These are phyloP conservation scores for Oeneis ivallda DNA, from an alignment of 2,888 invertebrate genomes.

Conservation along the genomic window DNA sequence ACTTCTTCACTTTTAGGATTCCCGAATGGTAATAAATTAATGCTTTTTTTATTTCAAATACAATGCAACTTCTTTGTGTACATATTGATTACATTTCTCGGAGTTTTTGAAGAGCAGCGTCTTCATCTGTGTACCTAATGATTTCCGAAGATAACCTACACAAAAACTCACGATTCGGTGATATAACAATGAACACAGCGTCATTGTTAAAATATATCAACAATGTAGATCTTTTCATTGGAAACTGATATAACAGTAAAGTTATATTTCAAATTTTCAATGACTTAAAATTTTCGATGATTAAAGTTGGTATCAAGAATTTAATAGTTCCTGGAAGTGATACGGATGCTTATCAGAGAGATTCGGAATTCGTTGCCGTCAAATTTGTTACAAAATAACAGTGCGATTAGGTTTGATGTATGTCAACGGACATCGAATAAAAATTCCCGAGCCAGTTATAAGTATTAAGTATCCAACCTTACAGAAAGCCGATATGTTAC, in stretches of 20 bases:
- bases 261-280: slow-evolving; percentile 13
- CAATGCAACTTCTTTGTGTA: slow-evolving; percentile 34
- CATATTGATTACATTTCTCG: slow-evolving; percentile 35
- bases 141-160: slow-evolving; percentile 23
- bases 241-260: slow-evolving; percentile 21
- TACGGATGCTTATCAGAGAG: slow-evolving; percentile 6
- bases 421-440: slow-evolving; percentile 47
- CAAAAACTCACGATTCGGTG: slow-evolving; percentile 34
- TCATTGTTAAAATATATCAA: slow-evolving; percentile 32
- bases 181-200: slow-evolving; percentile 34
- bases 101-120: slow-evolving; percentile 30
- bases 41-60: slow-evolving; percentile 28
- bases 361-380: slow-evolving; percentile 11
- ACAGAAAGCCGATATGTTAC: slow-evolving; percentile 62
- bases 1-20: slow-evolving; percentile 18
- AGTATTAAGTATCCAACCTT: slow-evolving; percentile 53
- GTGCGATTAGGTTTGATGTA: slow-evolving; percentile 32
- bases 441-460: slow-evolving; percentile 57
- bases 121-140: slow-evolving; percentile 31
- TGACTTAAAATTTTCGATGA: slow-evolving; percentile 13
- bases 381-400: slow-evolving; percentile 24
- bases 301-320: slow-evolving; percentile 7
- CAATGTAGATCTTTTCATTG: slow-evolving; percentile 33
- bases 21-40: slow-evolving; percentile 20
- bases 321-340: slow-evolving; percentile 12